phyloP scores from a whole-genome alignment of 2,888 invertebrate genomes.

The Ariolimax columbianus region DNA sequence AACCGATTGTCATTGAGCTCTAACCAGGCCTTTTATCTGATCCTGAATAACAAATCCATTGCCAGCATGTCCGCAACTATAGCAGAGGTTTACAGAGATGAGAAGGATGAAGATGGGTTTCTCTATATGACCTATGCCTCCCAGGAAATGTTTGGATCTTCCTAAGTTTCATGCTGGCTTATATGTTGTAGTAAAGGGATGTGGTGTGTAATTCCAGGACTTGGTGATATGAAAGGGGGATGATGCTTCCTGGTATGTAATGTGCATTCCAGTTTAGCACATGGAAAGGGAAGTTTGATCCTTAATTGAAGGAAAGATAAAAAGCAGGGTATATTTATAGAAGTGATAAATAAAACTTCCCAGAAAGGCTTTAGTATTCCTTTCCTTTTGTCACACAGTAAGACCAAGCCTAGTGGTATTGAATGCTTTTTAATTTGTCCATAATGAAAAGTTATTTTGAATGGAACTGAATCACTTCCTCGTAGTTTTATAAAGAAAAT shows the following conservation, averaged over 20 bases:
- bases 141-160: conserved; percentile 90
- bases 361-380: too few relatives aligned
- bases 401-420: too few relatives aligned
- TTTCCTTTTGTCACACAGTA: too few relatives aligned
- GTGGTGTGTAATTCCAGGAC: neutral
- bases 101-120: conserved; percentile 90
- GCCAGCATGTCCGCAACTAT: conserved; percentile 89
- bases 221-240: neutral
- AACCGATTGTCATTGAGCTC: conserved; percentile 83
- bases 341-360: too few relatives aligned
- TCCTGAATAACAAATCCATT: conserved; percentile 90
- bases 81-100: conserved; percentile 88
- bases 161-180: neutral
- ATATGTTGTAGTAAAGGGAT: neutral
- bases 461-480: too few relatives aligned
- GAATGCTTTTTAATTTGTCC: too few relatives aligned
- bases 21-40: conserved; percentile 88
- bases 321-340: too few relatives aligned
- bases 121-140: conserved; percentile 93
- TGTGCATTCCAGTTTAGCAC: too few relatives aligned
- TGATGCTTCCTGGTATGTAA: neutral
- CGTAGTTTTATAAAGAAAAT: too few relatives aligned
- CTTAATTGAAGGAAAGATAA: too few relatives aligned
- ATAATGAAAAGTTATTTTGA: too few relatives aligned
- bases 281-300: too few relatives aligned